phyloP scores from a whole-genome alignment of 2,113 vertebrate genomes.

The Nycticryphes semicollaris region DNA sequence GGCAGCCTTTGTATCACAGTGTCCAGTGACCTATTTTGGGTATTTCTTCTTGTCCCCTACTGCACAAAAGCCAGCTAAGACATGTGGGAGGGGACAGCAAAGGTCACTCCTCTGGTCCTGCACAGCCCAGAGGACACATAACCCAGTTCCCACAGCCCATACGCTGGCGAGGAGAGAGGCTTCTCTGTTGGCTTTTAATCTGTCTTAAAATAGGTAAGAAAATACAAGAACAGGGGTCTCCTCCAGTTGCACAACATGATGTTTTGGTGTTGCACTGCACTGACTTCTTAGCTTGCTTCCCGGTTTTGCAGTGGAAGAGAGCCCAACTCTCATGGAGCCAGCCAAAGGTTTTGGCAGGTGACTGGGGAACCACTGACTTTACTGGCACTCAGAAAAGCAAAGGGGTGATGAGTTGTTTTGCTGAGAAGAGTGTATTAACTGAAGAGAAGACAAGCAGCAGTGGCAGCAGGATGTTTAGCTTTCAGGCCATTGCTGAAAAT shows the following conservation, averaged over 20 bases:
- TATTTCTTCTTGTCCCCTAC: not conserved
- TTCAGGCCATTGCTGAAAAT: not conserved
- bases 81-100: not conserved
- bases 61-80: not conserved
- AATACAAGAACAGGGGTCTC: not conserved
- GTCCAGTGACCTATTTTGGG: not conserved
- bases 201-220: not conserved
- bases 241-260: not conserved
- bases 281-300: not conserved
- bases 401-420: not conserved
- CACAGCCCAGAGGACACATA: not conserved
- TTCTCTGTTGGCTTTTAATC: not conserved
- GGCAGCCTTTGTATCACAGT: fast-evolving
- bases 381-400: not conserved
- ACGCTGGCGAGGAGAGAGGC: not conserved
- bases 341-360: not conserved
- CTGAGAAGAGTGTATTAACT: not conserved
- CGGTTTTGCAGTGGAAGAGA: not conserved
- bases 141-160: not conserved
- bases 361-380: not conserved
- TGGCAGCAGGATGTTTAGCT: not conserved
- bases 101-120: not conserved
- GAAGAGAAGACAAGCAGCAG: not conserved
- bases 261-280: fast-evolving
- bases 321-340: not conserved